phyloP scores from a whole-genome alignment of 2,797 vertebrate species.

The Tinamus major region DNA sequence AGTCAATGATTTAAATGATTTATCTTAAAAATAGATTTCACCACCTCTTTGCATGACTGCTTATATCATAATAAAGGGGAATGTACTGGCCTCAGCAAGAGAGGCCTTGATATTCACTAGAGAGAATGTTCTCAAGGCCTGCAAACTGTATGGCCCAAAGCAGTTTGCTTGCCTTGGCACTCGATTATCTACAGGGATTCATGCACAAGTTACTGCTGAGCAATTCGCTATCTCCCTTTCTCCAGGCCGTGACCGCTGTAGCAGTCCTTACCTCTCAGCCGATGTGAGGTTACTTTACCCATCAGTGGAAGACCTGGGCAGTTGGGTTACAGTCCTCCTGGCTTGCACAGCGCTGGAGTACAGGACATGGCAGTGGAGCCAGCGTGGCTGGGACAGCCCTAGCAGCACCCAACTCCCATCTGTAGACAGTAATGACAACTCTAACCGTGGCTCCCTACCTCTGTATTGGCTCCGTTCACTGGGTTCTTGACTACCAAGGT shows the following conservation, averaged over 20 bases:
- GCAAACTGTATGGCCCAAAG: not conserved
- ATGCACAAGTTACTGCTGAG: not conserved
- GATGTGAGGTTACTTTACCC: fast-evolving
- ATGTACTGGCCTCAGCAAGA: not conserved
- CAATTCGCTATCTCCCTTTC: not conserved
- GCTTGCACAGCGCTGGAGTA: fast-evolving
- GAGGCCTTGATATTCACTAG: not conserved
- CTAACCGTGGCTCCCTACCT: not conserved
- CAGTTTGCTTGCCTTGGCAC: not conserved
- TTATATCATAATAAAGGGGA: not conserved
- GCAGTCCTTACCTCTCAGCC: not conserved
- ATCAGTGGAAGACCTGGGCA: not conserved
- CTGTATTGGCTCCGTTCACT: not conserved
- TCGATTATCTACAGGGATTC: not conserved
- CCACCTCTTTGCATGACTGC: not conserved
- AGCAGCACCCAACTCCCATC: not conserved
- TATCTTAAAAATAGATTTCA: not conserved
- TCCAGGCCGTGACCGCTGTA: not conserved
- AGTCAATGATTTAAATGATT: not conserved
- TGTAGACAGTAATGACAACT: not conserved
- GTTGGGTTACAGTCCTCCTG: not conserved
- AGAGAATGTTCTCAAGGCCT: not conserved
- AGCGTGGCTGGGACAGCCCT: not conserved
- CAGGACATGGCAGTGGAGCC: fast-evolving
- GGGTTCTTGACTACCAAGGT: not conserved